Base-by-base conservation (phyloP, 2,113 vertebrate species). In the Lycocorax pyrrhopterus region DNA sequence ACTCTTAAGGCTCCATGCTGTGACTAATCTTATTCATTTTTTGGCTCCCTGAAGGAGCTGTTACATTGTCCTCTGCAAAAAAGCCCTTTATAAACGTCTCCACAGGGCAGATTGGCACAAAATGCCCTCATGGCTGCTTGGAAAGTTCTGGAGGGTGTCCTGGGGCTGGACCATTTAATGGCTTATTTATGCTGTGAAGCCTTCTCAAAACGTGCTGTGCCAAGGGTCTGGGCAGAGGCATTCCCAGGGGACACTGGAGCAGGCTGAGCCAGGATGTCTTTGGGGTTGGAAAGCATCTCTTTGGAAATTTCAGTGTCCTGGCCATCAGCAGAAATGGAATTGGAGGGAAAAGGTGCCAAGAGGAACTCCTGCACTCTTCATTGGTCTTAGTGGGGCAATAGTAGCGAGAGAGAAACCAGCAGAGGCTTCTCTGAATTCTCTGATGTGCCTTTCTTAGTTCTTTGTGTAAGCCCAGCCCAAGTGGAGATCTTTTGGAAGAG, bases 1-100 rank as follows among this genome's bases (percentile, higher is more conserved):
- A 30, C 69, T 68, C 47, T 73, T 74, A 93, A 87, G 60, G 12
- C 77, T 90, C 88, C 84, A 82, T 27, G 62, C 72, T 94, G 82
- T 91, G 94, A 86, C 76, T 81, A 88, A 96, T 87, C 60, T 90
- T 43, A 76, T 9, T 90, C 78, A 72, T 68, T 92, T 89, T 89
- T 95, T 91, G 78, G 26, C 49, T 91, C 80, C 81, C 94, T 80
- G 75, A 91, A 96, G 89, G 84, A 85, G 41, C 51, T 49, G 46
- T 90, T 95, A 30, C 26, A 68, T 78, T 72, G 63, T 68, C 18
- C 68, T 52, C 49, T 77, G 62, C 26, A 69, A 77, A 89, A 16
- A 92, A 58, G 9, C 46, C 49, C 75, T 95, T 96, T 82, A 29
- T 74, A 55, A 78, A 73, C 32, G 46, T 84, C 95, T 91, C 89